These are phyloP conservation scores for Eumacrocentrus americanus DNA, from an alignment of 2,888 invertebrate genomes.

Conservation along the genomic window DNA sequence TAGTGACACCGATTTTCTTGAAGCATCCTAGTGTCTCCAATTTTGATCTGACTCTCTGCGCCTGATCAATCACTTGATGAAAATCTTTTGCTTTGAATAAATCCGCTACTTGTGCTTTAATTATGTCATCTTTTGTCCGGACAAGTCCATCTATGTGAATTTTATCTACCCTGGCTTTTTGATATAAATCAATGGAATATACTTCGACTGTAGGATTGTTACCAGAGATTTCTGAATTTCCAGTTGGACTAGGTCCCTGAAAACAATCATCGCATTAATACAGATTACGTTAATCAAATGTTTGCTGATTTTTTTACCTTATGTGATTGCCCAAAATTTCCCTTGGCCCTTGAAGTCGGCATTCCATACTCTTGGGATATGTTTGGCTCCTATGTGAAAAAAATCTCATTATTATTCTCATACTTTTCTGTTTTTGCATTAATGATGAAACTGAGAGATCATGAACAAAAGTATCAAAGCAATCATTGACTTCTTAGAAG, in stretches of 20 bases:
- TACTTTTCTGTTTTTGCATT: background rate
- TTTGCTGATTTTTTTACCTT: slow-evolving; percentile 22
- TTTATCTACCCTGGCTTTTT: slow-evolving; percentile 81
- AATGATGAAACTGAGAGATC: background rate
- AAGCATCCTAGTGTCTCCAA: slow-evolving; percentile 89
- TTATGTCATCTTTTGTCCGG: slow-evolving; percentile 88
- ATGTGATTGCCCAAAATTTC: slow-evolving; percentile 28
- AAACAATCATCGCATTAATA: background rate
- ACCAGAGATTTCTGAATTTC: background rate
- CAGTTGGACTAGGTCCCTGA: background rate
- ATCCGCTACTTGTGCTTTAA: slow-evolving; percentile 78
- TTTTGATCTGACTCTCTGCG: slow-evolving; percentile 73
- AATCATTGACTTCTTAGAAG: background rate
- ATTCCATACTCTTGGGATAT: slow-evolving; percentile 34
- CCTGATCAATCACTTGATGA: slow-evolving; percentile 78
- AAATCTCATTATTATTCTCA: slow-evolving; percentile 3
- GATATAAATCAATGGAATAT: slow-evolving; percentile 40
- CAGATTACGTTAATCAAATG: background rate
- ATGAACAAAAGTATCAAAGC: background rate
- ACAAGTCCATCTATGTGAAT: slow-evolving; percentile 84
- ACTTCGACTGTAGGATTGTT: background rate
- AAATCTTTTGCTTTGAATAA: slow-evolving; percentile 86
- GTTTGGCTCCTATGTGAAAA: slow-evolving; percentile 41
- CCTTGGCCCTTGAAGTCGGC: slow-evolving; percentile 6
- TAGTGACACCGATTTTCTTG: slow-evolving; percentile 80